Conservation (phyloP, 1,140 invertebrate species). For the Procambarus clarkii region DNA sequence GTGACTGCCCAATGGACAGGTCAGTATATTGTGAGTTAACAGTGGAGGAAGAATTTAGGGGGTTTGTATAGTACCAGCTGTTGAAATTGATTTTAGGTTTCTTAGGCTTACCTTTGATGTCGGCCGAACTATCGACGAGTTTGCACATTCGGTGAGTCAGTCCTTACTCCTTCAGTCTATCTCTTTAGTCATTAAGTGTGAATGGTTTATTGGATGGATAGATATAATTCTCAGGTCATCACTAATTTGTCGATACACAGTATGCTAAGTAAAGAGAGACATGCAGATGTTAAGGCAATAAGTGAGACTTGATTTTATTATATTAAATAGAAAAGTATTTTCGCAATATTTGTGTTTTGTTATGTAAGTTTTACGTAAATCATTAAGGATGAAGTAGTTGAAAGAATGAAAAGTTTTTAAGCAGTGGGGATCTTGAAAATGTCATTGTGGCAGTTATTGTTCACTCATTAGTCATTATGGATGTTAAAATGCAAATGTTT, state of each 20-base stretch:
- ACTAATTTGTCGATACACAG: not conserved
- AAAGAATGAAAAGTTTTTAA: constrained; percentile 23
- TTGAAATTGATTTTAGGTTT: not conserved
- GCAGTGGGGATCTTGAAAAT: not conserved
- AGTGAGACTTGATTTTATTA: constrained; percentile 43
- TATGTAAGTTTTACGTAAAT: constrained; percentile 46
- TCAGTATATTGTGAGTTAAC: not conserved
- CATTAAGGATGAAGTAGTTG: constrained; percentile 19
- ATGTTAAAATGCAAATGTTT: not conserved
- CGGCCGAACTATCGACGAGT: not conserved
- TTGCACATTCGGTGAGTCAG: not conserved
- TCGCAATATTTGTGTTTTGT: constrained; percentile 44
- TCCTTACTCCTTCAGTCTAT: not conserved
- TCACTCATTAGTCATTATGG: not conserved
- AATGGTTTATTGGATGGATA: constrained; percentile 29
- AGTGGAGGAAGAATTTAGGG: not conserved
- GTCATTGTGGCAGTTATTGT: not conserved
- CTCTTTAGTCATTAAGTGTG: constrained; percentile 21
- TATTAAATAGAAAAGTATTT: constrained; percentile 30
- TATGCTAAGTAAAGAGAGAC: not conserved
- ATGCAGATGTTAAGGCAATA: not conserved
- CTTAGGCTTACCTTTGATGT: not conserved
- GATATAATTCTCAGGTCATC: constrained; percentile 35
- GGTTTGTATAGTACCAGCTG: not conserved
- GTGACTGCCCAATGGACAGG: not conserved